Evolutionary conservation across 2,797 vertebrate genomes (phyloP).

Genomic region (Cirrhinus molitorella): DNA sequence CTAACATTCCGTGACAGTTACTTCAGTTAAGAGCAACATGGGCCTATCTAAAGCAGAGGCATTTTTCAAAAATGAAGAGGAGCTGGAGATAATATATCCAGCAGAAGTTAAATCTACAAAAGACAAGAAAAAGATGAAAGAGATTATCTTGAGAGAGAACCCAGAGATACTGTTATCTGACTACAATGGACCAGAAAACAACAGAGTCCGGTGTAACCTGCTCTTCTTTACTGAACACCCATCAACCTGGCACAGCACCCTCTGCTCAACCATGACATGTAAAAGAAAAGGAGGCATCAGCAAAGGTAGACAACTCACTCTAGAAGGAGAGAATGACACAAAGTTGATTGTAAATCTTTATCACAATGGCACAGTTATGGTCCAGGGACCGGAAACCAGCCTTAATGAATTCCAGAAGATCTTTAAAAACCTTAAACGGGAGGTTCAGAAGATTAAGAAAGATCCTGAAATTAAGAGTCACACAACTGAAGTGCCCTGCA

Average conservation of each 20-base stretch:
- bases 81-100: not conserved
- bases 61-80: not conserved
- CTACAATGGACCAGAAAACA: not conserved
- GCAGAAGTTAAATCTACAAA: not conserved
- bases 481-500: not conserved
- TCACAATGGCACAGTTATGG: not conserved
- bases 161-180: not conserved
- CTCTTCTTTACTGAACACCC: not conserved
- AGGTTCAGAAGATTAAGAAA: not conserved
- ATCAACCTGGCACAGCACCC: not conserved
- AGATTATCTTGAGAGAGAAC: not conserved
- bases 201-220: not conserved
- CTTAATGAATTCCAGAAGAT: not conserved
- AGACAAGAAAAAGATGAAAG: not conserved
- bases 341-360: not conserved
- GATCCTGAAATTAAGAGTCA: not conserved
- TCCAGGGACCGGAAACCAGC: not conserved
- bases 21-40: no score
- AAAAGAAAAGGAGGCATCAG: not conserved
- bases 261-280: not conserved
- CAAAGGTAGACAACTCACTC: not conserved
- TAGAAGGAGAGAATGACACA: not conserved
- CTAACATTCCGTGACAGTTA: no score
- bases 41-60: not conserved
- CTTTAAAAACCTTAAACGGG: not conserved